phyloP scores from a whole-genome alignment of 2,797 vertebrate genomes.

The Urosaurus nigricauda region DNA sequence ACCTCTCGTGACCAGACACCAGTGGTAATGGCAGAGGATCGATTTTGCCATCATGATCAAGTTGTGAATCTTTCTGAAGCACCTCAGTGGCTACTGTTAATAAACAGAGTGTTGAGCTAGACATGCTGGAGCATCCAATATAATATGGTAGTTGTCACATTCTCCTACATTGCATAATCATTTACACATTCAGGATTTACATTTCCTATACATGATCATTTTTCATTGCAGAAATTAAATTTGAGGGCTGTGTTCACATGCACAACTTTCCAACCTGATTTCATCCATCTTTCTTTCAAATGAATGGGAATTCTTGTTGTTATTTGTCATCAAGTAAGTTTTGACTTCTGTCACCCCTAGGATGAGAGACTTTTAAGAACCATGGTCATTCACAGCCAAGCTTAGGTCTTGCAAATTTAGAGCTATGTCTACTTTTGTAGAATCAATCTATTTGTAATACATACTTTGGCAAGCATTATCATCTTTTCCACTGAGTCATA shows the following conservation, averaged over 20 bases:
- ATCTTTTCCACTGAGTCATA: no score
- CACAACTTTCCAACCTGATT: neutral
- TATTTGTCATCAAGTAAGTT: no score
- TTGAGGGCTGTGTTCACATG: neutral
- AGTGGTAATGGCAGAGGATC: conserved; percentile 5
- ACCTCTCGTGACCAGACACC: conserved; percentile 2
- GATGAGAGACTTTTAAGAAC: no score
- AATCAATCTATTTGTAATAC: no score
- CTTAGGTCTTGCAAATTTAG: no score
- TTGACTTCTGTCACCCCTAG: no score
- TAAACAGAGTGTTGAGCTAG: neutral
- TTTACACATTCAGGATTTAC: conserved; percentile 2
- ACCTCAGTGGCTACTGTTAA: neutral
- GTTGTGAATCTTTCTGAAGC: conserved; percentile 4
- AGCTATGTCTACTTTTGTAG: no score
- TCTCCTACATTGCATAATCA: neutral
- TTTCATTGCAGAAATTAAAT: neutral
- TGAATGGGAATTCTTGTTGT: neutral
- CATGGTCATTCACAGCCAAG: no score
- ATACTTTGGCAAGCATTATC: no score
- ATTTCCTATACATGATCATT: neutral
- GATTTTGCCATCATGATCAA: conserved; percentile 9
- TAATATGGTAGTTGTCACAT: neutral
- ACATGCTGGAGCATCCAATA: neutral
- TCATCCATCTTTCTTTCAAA: neutral